Conservation (phyloP, 23 tunicate genomes). For the Halocynthia aurantium region DNA sequence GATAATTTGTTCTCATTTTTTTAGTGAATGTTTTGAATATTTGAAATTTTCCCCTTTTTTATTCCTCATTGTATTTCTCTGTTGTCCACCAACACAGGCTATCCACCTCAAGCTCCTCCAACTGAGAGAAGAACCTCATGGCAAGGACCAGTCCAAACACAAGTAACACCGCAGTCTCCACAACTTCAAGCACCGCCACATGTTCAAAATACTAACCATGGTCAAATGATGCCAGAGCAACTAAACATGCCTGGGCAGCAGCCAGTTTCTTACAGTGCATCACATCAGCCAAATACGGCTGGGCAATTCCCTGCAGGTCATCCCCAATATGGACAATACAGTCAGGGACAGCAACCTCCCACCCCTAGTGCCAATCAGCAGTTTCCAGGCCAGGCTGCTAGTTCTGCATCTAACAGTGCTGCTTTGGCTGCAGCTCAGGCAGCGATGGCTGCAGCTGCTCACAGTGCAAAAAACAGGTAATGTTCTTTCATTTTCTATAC, state of each 20-base stretch:
- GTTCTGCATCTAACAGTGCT: conserved; percentile 48
- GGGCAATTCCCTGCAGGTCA: too few relatives aligned
- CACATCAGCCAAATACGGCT: too few relatives aligned
- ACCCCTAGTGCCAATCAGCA: conserved; percentile 33
- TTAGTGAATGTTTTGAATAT: too few relatives aligned
- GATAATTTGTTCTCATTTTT: too few relatives aligned
- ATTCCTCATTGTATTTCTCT: too few relatives aligned
- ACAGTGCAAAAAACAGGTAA: conserved; percentile 75
- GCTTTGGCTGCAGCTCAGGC: conserved; percentile 93
- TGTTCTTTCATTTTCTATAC: conserved; percentile 5
- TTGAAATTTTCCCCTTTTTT: too few relatives aligned
- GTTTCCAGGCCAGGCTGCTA: conserved; percentile 54
- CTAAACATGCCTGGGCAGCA: neutral
- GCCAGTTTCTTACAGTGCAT: too few relatives aligned
- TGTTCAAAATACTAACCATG: neutral
- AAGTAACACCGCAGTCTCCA: conserved; percentile 25
- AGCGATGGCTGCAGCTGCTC: conserved; percentile 86
- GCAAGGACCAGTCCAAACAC: conserved; percentile 35
- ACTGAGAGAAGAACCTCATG: conserved; percentile 65
- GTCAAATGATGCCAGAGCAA: neutral
- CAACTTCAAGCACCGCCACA: conserved; percentile 5
- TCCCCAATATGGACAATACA: too few relatives aligned
- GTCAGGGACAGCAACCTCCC: conserved; percentile 1
- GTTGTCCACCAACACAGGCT: too few relatives aligned
- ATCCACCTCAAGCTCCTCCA: too few relatives aligned